Conservation (phyloP, 1,140 invertebrate genomes). For the Zelostemma sp. region DNA sequence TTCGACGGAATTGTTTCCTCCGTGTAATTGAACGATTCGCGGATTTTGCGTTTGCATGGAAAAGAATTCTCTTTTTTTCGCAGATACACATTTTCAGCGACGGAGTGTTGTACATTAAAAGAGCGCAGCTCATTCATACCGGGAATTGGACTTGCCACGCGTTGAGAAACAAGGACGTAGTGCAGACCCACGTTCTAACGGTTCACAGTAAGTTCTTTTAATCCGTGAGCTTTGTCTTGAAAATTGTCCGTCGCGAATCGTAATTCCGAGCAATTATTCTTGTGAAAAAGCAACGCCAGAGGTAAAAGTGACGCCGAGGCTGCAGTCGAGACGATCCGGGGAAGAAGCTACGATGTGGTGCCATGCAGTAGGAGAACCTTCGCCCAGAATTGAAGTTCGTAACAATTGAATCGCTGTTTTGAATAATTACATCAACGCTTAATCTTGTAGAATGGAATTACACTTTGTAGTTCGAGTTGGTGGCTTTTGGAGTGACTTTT, state of each 20-base stretch:
- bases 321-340: conserved; percentile 77
- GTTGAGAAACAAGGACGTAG: conserved; percentile 79
- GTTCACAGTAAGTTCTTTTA: conserved; percentile 79
- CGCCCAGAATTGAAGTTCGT: conserved; percentile 76
- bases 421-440: too few species aligned
- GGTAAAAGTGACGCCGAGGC: conserved; percentile 77
- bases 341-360: conserved; percentile 79
- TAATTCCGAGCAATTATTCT: neutral
- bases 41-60: too few species aligned
- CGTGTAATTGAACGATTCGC: too few species aligned
- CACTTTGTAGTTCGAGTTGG: too few species aligned
- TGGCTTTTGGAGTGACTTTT: too few species aligned
- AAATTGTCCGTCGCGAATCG: neutral
- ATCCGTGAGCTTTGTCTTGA: neutral
- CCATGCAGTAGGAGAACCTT: conserved; percentile 79
- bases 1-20: too few species aligned
- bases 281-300: conserved; percentile 74
- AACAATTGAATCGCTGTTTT: too few species aligned
- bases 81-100: conserved; percentile 78
- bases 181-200: conserved; percentile 82
- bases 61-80: too few species aligned
- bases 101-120: conserved; percentile 82
- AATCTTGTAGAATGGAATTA: too few species aligned
- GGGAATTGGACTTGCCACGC: conserved; percentile 88
- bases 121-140: conserved; percentile 81